These are phyloP conservation scores for Hozukius guyotensis DNA, from an alignment of 2,797 vertebrate genomes.

Conservation along the genomic window DNA sequence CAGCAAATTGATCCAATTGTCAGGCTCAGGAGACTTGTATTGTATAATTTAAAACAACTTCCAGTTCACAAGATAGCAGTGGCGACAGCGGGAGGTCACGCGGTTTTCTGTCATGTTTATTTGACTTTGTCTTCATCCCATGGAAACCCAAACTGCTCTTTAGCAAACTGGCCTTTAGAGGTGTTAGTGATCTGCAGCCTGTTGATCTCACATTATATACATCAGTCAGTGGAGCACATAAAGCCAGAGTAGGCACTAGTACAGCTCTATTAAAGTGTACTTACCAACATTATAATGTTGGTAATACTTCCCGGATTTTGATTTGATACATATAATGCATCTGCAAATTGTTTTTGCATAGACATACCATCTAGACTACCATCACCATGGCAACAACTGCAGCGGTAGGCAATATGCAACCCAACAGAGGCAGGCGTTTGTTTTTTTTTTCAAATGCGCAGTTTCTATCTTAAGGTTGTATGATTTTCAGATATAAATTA, in stretches of 20 bases:
- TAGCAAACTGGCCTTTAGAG: not conserved
- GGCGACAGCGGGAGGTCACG: constrained; percentile 13
- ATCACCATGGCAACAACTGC: constrained; percentile 68
- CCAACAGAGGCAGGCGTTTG: not conserved
- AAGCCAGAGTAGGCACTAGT: not conserved
- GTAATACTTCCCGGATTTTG: constrained; percentile 19
- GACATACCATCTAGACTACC: constrained; percentile 35
- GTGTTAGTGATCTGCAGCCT: constrained; percentile 15
- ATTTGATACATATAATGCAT: constrained; percentile 40
- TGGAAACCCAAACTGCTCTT: constrained; percentile 43
- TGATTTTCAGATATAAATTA: not conserved
- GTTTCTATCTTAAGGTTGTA: not conserved
- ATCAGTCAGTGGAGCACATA: constrained; percentile 3
- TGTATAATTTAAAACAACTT: constrained; percentile 20
- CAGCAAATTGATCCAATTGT: not conserved
- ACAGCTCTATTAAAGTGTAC: not conserved
- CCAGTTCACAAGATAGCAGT: constrained; percentile 28
- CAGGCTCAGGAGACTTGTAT: not conserved
- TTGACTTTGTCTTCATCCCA: constrained; percentile 43
- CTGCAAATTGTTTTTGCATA: constrained; percentile 46
- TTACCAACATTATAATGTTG: constrained; percentile 1
- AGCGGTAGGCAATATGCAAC: constrained; percentile 30
- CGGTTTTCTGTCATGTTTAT: constrained; percentile 37
- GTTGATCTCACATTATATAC: constrained; percentile 6
- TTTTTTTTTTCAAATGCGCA: not conserved